Evolutionary conservation across 2,113 vertebrate genomes (phyloP).

Genomic region (Salvelinus alpinus): DNA sequence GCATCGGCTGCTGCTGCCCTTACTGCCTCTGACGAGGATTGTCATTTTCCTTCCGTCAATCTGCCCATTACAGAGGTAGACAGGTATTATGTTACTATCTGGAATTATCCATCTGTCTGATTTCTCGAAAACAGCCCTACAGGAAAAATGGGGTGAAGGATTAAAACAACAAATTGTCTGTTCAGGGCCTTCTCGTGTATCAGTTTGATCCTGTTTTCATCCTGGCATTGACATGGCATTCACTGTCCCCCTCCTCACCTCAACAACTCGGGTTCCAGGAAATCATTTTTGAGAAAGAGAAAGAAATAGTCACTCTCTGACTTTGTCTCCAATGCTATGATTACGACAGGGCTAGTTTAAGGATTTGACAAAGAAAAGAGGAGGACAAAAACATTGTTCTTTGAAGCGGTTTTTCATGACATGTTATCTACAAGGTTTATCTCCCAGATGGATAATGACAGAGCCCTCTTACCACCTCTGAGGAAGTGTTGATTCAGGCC

Average conservation of each 20-base stretch:
- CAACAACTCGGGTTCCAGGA: slow-evolving; percentile 2
- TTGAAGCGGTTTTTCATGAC: background rate
- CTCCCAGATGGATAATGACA: background rate
- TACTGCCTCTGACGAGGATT: background rate
- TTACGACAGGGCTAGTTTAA: slow-evolving; percentile 14
- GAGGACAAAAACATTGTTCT: background rate
- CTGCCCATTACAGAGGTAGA: background rate
- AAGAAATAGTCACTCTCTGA: background rate
- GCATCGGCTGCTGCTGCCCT: background rate
- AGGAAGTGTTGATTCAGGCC: background rate
- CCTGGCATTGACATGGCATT: background rate
- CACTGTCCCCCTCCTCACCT: background rate
- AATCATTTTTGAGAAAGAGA: background rate
- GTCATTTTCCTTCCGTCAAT: background rate
- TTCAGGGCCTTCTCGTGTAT: too few species aligned
- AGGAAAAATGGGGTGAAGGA: background rate
- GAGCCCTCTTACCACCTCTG: background rate
- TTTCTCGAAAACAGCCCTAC: background rate
- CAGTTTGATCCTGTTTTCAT: background rate
- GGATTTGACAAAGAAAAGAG: slow-evolving; percentile 15
- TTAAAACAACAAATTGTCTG: background rate
- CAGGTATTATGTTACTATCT: background rate
- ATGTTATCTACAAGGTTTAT: background rate
- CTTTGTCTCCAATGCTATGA: slow-evolving; percentile 7
- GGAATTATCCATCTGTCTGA: background rate